Percentiles rank a stretch among this genome's conserved stretches.
These are phyloP conservation scores for Dicycla oo DNA, from an alignment of 2,888 invertebrate species.

Conservation along the genomic window DNA sequence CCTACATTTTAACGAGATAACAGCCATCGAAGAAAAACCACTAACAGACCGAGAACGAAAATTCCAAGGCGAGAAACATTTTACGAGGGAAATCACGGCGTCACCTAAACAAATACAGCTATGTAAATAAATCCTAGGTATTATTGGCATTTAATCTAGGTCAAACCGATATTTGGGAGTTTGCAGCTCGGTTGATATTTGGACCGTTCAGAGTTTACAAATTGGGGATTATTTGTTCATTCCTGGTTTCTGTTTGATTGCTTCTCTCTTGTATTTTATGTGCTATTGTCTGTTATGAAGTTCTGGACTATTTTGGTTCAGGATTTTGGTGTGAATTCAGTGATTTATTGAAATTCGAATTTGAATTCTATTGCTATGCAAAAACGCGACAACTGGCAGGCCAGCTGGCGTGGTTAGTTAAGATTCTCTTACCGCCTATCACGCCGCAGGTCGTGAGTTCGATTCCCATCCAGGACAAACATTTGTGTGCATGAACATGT, in stretches of 20 bases:
- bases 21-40: not conserved
- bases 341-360: not conserved
- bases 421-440: no score
- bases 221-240: conserved; percentile 59
- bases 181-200: conserved; percentile 63
- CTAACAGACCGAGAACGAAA: not conserved
- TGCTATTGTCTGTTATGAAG: not conserved
- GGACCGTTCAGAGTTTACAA: conserved; percentile 57
- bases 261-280: conserved; percentile 20
- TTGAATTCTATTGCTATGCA: no score
- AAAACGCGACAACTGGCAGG: no score
- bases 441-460: no score
- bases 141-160: conserved; percentile 75
- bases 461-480: no score
- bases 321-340: not conserved
- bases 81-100: conserved; percentile 12
- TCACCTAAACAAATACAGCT: conserved; percentile 64
- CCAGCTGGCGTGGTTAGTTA: no score
- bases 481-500: no score
- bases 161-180: conserved; percentile 75
- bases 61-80: conserved; percentile 8
- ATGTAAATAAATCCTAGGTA: conserved; percentile 60
- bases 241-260: conserved; percentile 26
- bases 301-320: not conserved
- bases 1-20: no score